Base-by-base conservation (phyloP, 1,140 invertebrate genomes). In the Megalonaias nervosa region DNA sequence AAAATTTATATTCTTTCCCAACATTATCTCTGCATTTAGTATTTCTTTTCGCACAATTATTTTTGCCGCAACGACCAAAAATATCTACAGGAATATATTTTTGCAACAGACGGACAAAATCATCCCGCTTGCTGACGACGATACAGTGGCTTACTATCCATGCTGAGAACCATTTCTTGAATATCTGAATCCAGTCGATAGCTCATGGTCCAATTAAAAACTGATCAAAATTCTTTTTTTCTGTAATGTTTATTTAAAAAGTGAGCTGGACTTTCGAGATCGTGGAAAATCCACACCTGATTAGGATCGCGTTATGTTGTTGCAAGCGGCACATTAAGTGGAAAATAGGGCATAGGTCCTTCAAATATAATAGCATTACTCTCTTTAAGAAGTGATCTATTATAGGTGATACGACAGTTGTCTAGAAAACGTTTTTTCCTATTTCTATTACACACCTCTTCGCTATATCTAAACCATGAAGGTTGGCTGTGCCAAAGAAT, bases 91-190 rank as follows among this genome's bases (percentile, higher is more conserved):
- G 9, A 19, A 68, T 70, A n/a, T 57, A 9, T 14, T 14, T 16
- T 19, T 31, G 11, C 19, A 77, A 56, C 17, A 66, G 62, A 1
- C 12, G 5, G 16, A 71, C 75, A 67, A 55, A 77, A 12, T 67
- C 48, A 65, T 77, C 69, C 38, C 75, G 23, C 57, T 14, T 13
- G 21, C 75, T 77, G 15, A 17, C 12, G 0, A 70, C 69, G 15
- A 38, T 23, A 65, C 75, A 77, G 57, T 77, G 21, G 59, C 75
- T 77, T 31, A 77, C 75, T 65, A 71, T 23, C 75, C 75, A 77
- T 19, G 75, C 75, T 15, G 68, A 68, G 15, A 67, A 21, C 57
- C 72, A 71, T 4, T 21, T 71, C 55, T 19, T 71, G 66, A 17
- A 77, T 77, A 38, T 77, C 75, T 4, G 75, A 17, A 67, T 77